Evolutionary conservation across 2,888 invertebrate species (phyloP).

Genomic region (Aleiodes alternator): DNA sequence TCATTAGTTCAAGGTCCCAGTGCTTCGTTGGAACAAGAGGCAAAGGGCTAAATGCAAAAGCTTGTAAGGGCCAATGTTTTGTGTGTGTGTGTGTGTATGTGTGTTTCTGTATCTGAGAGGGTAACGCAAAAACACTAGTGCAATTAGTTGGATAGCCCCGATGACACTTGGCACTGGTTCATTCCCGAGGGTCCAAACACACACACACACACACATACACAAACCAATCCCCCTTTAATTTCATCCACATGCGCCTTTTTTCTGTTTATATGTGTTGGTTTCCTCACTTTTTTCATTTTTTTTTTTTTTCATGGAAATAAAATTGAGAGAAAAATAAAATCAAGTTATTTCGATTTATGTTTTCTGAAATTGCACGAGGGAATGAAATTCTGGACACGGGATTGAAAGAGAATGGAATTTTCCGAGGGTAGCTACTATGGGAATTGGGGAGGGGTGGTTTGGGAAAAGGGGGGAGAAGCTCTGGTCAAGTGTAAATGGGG

Average conservation of each 20-base stretch:
- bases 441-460: neutral
- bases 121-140: constrained; percentile 69
- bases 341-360: constrained; percentile 15
- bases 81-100: neutral
- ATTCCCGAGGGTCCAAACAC: constrained; percentile 59
- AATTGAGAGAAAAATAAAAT: constrained; percentile 11
- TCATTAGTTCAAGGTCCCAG: constrained; percentile 31
- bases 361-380: constrained; percentile 4
- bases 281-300: neutral
- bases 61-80: constrained; percentile 67
- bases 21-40: constrained; percentile 57
- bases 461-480: neutral
- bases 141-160: constrained; percentile 72
- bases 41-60: constrained; percentile 73
- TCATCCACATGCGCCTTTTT: neutral
- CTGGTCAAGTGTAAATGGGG: neutral
- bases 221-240: constrained; percentile 21
- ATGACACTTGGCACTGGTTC: constrained; percentile 68
- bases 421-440: constrained; percentile 20
- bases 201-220: constrained; percentile 19
- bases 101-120: constrained; percentile 63
- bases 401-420: neutral
- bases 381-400: neutral
- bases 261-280: constrained; percentile 16
- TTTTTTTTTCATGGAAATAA: constrained; percentile 29